Evolutionary conservation across 2,113 vertebrate species (phyloP), one percentile per base, ranked within the genome.

Genomic region (Pelvicachromis taeniatus): DNA sequence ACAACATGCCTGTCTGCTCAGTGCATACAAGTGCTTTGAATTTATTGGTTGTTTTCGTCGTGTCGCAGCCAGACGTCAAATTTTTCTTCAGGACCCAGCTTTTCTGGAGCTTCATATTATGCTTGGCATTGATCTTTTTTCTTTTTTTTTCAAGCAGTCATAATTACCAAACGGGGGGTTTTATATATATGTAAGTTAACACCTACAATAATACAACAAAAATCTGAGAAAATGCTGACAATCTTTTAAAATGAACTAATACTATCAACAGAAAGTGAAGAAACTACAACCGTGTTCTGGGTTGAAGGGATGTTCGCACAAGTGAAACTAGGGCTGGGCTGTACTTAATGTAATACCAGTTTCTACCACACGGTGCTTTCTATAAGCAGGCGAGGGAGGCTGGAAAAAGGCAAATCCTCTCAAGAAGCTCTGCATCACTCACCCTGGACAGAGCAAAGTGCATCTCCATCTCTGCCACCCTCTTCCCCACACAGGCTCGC

Each of bases 381-480:
- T 48, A 19, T 19, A 48, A 73, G 40, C 23, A 73, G 14, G 23
- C 14, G 9, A 73, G 65, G 23, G 40, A 50, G 23, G 16, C 68
- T 19, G 68, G 42, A 31, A 73, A 73, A 73, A 29, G 23, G 5
- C 23, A 75, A 52, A 75, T 48, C 26, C 68, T 31, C 0, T 1
- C 9, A 6, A 73, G 23, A 6, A 52, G 29, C 11, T 52, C 12
- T 12, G 9, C 50, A 14, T 29, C 7, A 61, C 94, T 95, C 78
- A 97, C 96, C 93, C 94, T 85, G 63, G 91, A 89, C 75, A 97
- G 87, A 79, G 95, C 94, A 3, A 96, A 94, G 79, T 95, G 87
- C 96, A 97, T 97, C 94, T 97, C 96, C 95, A 97, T 90, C 93
- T 97, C 96, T 0, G 97, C 97, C 85, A 97, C 85, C 16, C 97